Percentiles rank a stretch among this genome's conserved stretches.
phyloP scores from a whole-genome alignment of 2,888 invertebrate genomes.

The Limnephilus auricula region DNA sequence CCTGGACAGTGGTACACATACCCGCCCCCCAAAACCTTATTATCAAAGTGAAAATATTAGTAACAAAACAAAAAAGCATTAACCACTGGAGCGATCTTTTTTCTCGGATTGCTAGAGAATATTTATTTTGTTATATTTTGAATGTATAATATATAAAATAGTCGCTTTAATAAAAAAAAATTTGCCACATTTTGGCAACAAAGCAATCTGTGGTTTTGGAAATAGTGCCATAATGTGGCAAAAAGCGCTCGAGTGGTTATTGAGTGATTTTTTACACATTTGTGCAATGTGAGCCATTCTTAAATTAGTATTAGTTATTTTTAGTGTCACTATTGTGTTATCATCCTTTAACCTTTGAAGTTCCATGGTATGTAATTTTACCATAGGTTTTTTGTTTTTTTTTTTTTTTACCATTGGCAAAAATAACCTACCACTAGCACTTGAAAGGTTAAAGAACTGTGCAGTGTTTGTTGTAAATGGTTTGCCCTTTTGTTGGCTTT shows the following conservation, averaged over 20 bases:
- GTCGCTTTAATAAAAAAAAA: too few species aligned
- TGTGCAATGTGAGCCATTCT: neutral
- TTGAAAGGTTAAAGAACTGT: neutral
- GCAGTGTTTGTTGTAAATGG: conserved; percentile 6
- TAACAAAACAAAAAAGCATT: neutral
- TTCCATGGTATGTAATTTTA: neutral
- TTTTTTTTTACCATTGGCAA: neutral
- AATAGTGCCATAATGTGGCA: too few species aligned
- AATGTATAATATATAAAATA: too few species aligned
- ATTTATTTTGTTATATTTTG: too few species aligned
- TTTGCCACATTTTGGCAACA: too few species aligned
- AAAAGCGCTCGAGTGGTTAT: too few species aligned
- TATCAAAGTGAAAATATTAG: neutral
- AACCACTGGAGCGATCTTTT: too few species aligned
- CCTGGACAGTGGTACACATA: too few species aligned
- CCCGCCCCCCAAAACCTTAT: neutral
- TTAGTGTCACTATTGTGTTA: neutral
- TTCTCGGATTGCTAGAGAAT: too few species aligned
- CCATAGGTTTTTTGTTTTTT: neutral
- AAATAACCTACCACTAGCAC: neutral
- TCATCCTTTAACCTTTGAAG: neutral
- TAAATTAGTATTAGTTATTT: neutral
- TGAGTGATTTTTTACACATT: neutral
- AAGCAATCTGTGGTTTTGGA: too few species aligned
- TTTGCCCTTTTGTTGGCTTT: neutral